Evolutionary conservation across 1,140 invertebrate genomes (phyloP).

Genomic region (Planococcus citri): DNA sequence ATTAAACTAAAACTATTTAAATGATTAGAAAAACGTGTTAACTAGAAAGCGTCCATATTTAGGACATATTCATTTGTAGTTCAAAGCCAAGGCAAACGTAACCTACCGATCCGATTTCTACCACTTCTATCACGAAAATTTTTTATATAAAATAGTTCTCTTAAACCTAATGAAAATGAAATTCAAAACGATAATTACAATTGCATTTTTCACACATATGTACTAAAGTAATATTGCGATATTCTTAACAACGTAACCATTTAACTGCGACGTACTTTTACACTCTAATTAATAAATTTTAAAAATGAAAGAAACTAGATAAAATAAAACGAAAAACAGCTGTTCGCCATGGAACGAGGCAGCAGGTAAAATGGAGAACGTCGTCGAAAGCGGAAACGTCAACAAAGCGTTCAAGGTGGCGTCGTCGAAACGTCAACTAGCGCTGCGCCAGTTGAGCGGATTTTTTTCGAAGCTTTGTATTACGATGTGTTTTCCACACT

Average conservation of each 20-base stretch:
- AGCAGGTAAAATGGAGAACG: not conserved
- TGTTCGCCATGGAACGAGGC: not conserved
- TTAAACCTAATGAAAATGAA: constrained; percentile 14
- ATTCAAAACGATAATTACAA: constrained; percentile 11
- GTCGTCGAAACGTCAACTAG: too few relatives aligned
- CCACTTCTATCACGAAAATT: constrained; percentile 9
- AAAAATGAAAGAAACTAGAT: constrained; percentile 11
- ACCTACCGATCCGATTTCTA: constrained; percentile 20
- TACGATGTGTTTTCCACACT: too few relatives aligned
- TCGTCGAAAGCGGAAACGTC: not conserved
- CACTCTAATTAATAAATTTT: constrained; percentile 14
- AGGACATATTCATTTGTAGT: constrained; percentile 17
- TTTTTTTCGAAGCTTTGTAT: too few relatives aligned
- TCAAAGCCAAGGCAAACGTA: constrained; percentile 19
- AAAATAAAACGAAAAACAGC: constrained; percentile 17
- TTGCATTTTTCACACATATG: not conserved
- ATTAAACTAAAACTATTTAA: too few relatives aligned
- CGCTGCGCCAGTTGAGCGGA: too few relatives aligned
- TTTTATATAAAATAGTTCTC: constrained; percentile 6
- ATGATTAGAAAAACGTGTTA: constrained; percentile 9
- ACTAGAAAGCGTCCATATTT: constrained; percentile 16
- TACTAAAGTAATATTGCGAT: not conserved
- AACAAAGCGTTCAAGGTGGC: too few relatives aligned
- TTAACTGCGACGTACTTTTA: constrained; percentile 17
- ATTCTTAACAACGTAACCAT: constrained; percentile 5